Evolutionary conservation across 2,888 invertebrate species (phyloP).

Genomic region (Rhingia campestris): DNA sequence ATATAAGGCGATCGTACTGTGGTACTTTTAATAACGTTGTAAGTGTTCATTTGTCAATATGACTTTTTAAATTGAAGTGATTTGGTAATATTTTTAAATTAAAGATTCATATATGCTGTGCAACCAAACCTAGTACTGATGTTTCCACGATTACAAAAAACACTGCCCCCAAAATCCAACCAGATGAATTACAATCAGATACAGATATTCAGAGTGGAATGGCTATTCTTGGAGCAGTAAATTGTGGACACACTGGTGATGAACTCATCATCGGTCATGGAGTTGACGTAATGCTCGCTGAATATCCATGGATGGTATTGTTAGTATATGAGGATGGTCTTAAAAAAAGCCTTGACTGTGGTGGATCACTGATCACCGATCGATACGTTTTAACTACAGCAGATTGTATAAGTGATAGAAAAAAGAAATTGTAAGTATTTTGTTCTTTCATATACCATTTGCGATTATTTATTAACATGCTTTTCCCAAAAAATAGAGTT

Average conservation of each 20-base stretch:
- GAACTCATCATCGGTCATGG: slow-evolving; percentile 85
- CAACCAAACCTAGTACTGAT: not conserved
- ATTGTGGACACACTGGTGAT: slow-evolving; percentile 84
- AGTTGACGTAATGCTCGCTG: slow-evolving; percentile 84
- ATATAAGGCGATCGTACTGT: not conserved
- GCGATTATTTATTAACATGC: not conserved
- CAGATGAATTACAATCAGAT: not conserved
- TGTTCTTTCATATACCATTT: not conserved
- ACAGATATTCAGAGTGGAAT: slow-evolving; percentile 37
- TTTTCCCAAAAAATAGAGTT: slow-evolving; percentile 75
- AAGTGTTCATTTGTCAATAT: not conserved
- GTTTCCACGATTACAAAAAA: not conserved
- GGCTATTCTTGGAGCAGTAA: slow-evolving; percentile 39
- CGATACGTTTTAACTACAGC: slow-evolving; percentile 76
- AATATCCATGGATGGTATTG: slow-evolving; percentile 90
- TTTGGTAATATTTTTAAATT: not conserved
- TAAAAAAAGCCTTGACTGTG: slow-evolving; percentile 78
- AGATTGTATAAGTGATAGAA: slow-evolving; percentile 71
- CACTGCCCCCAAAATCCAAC: not conserved
- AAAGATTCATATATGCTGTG: not conserved
- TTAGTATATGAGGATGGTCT: slow-evolving; percentile 83
- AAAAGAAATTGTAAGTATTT: slow-evolving; percentile 58
- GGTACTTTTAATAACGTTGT: not conserved
- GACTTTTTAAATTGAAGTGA: not conserved
- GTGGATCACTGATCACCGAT: slow-evolving; percentile 75